Percentiles rank a stretch among this genome's conserved stretches.
These are phyloP conservation scores for Actinemys pallida DNA, from an alignment of 2,113 vertebrate genomes.

Conservation along the genomic window DNA sequence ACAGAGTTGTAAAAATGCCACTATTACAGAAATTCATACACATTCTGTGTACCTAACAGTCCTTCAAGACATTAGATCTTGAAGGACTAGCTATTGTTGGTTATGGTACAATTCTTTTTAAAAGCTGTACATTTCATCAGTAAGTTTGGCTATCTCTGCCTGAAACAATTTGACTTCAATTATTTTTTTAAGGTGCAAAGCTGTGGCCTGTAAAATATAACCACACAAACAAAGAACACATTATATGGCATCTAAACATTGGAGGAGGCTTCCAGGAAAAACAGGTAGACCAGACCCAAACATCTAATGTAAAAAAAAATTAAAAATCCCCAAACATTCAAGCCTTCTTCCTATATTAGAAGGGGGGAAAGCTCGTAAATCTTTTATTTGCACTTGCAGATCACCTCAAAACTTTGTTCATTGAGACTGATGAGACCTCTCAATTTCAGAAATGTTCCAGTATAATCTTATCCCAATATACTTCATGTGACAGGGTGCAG, in stretches of 20 bases:
- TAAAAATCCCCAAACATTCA: too few species aligned
- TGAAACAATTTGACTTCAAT: background rate
- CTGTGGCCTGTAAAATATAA: background rate
- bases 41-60: background rate
- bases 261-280: background rate
- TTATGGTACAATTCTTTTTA: rapidly evolving
- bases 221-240: background rate
- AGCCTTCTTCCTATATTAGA: background rate
- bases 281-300: background rate
- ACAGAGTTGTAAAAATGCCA: background rate
- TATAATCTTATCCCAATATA: background rate
- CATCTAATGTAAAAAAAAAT: background rate
- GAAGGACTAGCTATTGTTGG: rapidly evolving
- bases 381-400: background rate
- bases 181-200: background rate
- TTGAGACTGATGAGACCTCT: background rate
- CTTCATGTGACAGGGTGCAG: background rate
- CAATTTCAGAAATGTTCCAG: background rate
- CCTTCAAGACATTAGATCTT: rapidly evolving
- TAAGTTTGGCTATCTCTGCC: background rate
- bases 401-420: rapidly evolving
- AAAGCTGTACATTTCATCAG: rapidly evolving
- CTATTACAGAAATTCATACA: background rate
- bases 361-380: background rate
- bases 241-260: background rate